Base-by-base conservation (phyloP, 2,113 vertebrate species). In the Oryzias woworae region DNA sequence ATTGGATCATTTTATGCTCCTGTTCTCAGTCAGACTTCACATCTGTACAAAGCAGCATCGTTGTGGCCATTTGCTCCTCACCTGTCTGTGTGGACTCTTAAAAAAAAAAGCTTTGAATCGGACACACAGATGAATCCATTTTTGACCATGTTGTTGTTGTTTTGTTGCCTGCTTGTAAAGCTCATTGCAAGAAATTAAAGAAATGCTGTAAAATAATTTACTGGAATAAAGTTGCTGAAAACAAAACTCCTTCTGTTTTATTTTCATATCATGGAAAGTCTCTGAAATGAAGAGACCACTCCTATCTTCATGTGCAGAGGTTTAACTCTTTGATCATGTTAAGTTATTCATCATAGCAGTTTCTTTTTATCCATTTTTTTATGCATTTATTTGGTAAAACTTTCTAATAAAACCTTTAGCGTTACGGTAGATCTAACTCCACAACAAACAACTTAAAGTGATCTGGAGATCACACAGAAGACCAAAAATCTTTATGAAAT, bases 141-240 rank as follows among this genome's bases (percentile, higher is more conserved):
- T 68, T 66, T 75, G 62, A 78, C 69, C 62, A 53, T 43, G 26
- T 45, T 45, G 44, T 69, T 71, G 49, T 83, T 87, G 46, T 68
- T 86, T 73, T 88, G 75, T 75, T 77, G 85, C 86, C 88, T 84
- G 88, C 88, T 88, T 82, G 58, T 85, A 67, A 78, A 58, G 45
- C 70, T 80, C 80, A 76, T 85, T 78, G 71, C 70, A 66, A 81
- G 66, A 78, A 75, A 71, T 56, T 76, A 82, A 71, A 74, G 74
- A 86, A 75, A 72, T 89, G 83, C 90, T 92, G 88, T 75, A 78
- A 87, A 58, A 88, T 85, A 71, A 81, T 88, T 81, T 88, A 80
- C 79, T 87, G 84, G 89, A 92, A 92, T 92, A 92, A 92, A 92
- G 62, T 77, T 77, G 62, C 74, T 84, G 77, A 91, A 90, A 88